phyloP scores from a whole-genome alignment of 1,140 invertebrate species.

The Magallana gigas region DNA sequence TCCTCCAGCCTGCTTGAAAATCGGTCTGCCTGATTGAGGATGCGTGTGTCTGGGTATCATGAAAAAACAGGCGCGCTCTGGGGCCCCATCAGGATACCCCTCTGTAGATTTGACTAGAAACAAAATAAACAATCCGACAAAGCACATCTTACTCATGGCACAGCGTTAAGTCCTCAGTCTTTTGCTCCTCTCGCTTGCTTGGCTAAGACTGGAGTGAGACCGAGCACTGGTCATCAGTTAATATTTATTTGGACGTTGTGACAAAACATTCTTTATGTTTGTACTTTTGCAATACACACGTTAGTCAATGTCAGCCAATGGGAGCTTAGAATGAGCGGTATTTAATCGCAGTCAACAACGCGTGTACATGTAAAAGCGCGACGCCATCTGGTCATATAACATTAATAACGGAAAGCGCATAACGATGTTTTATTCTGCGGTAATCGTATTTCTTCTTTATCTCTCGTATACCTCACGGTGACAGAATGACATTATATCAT shows the following conservation, averaged over 20 bases:
- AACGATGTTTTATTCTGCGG: too few relatives aligned
- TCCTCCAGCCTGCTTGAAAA: constrained; percentile 37
- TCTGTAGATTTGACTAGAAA: neutral
- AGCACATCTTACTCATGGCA: neutral
- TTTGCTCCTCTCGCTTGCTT: neutral
- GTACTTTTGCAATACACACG: neutral
- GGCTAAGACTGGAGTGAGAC: neutral
- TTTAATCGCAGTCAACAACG: neutral
- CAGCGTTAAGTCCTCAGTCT: neutral
- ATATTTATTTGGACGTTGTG: constrained; percentile 14
- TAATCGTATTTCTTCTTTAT: too few relatives aligned
- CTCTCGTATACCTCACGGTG: too few relatives aligned
- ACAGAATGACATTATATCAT: too few relatives aligned
- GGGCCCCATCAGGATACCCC: constrained; percentile 55
- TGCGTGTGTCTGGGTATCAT: constrained; percentile 55
- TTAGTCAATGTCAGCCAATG: neutral
- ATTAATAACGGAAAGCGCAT: too few relatives aligned
- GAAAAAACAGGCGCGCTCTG: constrained; percentile 52
- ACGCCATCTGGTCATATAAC: too few relatives aligned
- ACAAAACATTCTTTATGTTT: constrained; percentile 1
- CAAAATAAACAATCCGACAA: neutral
- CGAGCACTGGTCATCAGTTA: neutral
- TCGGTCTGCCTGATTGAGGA: constrained; percentile 47
- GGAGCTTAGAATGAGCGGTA: neutral
- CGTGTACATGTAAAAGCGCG: too few relatives aligned